Conservation (phyloP, 2,797 vertebrate species). For the Rhyacichthys aspro region DNA sequence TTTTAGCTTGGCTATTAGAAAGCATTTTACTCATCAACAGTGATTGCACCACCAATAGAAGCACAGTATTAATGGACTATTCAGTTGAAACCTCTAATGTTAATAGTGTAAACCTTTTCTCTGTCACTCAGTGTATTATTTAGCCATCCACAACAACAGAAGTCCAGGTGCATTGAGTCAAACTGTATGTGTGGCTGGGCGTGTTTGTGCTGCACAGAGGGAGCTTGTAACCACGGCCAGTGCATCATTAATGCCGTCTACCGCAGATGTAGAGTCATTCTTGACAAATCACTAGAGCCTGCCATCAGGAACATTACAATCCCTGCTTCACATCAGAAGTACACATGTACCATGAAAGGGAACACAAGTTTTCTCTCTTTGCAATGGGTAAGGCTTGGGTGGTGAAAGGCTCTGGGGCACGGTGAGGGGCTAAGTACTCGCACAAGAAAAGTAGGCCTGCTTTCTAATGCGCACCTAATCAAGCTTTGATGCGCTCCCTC, state of each 20-base stretch:
- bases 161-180: neutral
- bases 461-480: slow-evolving; percentile 68
- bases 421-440: slow-evolving; percentile 55
- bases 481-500: slow-evolving; percentile 68
- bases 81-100: too few relatives aligned
- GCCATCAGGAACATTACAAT: slow-evolving; percentile 59
- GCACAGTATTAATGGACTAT: too few relatives aligned
- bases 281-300: slow-evolving; percentile 65
- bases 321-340: slow-evolving; percentile 44
- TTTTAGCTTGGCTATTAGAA: too few relatives aligned
- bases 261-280: slow-evolving; percentile 60
- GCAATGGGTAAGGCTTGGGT: slow-evolving; percentile 7
- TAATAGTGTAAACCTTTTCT: too few relatives aligned
- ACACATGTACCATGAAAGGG: slow-evolving; percentile 68
- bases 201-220: slow-evolving; percentile 18
- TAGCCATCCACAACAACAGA: neutral
- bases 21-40: too few relatives aligned
- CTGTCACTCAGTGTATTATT: too few relatives aligned
- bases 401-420: slow-evolving; percentile 51
- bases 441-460: slow-evolving; percentile 49
- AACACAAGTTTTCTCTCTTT: slow-evolving; percentile 71
- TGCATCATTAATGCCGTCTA: slow-evolving; percentile 65
- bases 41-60: too few relatives aligned
- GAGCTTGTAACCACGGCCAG: slow-evolving; percentile 49
- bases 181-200: too few relatives aligned